phyloP scores from a whole-genome alignment of 2,113 vertebrate species.

The Columbina picui region DNA sequence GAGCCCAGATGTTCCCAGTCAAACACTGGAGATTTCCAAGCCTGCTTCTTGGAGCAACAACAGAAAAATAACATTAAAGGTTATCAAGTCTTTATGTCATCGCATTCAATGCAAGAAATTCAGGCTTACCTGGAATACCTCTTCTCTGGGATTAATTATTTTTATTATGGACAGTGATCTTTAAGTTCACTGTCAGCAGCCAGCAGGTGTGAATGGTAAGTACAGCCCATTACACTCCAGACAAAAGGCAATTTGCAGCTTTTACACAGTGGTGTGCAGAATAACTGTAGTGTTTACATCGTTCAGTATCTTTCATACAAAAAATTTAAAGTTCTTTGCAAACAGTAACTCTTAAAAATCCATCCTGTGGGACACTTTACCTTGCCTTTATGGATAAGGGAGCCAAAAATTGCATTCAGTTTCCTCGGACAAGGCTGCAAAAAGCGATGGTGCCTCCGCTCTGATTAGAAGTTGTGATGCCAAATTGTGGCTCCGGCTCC shows the following conservation, averaged over 20 bases:
- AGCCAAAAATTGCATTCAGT: neutral
- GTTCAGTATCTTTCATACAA: neutral
- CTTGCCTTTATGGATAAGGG: neutral
- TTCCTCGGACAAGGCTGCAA: neutral
- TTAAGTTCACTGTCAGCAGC: neutral
- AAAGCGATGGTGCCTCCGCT: neutral
- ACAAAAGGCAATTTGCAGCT: conserved; percentile 3
- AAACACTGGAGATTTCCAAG: neutral
- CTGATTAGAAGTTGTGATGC: no score
- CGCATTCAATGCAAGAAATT: neutral
- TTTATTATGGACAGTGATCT: neutral
- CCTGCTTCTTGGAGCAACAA: neutral
- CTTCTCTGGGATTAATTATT: neutral
- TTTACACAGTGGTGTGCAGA: neutral
- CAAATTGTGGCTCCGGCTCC: neutral
- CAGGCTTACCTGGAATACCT: neutral
- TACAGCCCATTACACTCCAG: neutral
- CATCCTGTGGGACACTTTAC: neutral
- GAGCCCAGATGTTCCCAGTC: neutral
- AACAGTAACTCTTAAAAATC: neutral
- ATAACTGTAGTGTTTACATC: neutral
- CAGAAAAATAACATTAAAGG: neutral
- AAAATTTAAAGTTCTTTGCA: neutral
- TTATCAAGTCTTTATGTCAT: neutral
- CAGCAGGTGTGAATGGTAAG: neutral